A percentile compares a stretch with the other conserved stretches of the same genome.
Conservation (phyloP, 2,113 vertebrate species). For the Bettongia penicillata region DNA sequence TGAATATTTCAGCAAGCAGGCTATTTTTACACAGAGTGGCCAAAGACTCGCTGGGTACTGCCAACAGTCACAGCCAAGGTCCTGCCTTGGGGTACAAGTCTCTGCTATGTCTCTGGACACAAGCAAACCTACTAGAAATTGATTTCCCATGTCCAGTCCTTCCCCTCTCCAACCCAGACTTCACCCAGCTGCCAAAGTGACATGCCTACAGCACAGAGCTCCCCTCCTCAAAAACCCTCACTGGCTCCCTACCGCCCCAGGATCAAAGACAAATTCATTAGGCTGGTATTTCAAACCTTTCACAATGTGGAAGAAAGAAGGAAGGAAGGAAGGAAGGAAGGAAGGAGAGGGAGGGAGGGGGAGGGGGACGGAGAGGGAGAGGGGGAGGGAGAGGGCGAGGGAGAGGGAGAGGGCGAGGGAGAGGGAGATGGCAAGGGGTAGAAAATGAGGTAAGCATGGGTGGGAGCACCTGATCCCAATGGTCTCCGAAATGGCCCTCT, state of each 20-base stretch:
- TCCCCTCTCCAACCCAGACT: not conserved
- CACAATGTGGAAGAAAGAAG: not conserved
- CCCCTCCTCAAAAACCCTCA: not conserved
- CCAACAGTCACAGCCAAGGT: constrained; percentile 56
- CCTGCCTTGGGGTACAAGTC: not conserved
- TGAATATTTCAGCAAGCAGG: constrained; percentile 76
- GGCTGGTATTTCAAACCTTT: not conserved
- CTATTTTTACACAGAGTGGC: constrained; percentile 72
- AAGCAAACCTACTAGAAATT: not conserved
- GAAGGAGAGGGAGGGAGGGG: no score
- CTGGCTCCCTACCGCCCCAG: not conserved
- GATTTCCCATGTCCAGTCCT: not conserved
- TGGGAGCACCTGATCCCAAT: no score
- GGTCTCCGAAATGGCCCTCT: no score
- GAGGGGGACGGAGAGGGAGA: rapidly evolving
- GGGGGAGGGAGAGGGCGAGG: rapidly evolving
- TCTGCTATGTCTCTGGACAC: not conserved
- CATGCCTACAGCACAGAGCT: not conserved
- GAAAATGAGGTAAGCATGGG: no score
- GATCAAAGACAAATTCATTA: not conserved
- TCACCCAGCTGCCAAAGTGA: not conserved
- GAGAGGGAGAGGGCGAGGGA: rapidly evolving
- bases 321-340: no score
- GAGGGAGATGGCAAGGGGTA: not conserved
- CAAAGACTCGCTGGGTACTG: constrained; percentile 68